phyloP scores from a whole-genome alignment of 2,888 invertebrate species.

The Hyppa rectilinea region DNA sequence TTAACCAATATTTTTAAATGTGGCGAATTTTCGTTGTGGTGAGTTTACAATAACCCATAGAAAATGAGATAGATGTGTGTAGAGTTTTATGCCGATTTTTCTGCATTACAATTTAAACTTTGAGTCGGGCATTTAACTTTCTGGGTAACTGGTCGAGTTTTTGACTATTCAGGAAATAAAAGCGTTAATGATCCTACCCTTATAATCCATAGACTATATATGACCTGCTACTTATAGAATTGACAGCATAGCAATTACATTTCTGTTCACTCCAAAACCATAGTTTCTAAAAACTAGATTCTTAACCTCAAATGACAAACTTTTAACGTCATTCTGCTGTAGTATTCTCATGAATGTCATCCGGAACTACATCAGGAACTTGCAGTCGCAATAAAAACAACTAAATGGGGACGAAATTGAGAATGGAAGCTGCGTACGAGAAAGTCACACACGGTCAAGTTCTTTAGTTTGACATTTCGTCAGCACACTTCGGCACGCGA shows the following conservation, averaged over 20 bases:
- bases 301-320: neutral
- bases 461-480: slow-evolving; percentile 78
- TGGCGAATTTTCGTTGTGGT: no score
- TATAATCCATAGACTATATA: no score
- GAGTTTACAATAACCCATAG: no score
- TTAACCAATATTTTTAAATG: no score
- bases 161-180: neutral
- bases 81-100: no score
- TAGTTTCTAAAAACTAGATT: neutral
- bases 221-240: neutral
- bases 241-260: neutral
- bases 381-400: slow-evolving; percentile 27
- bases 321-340: neutral
- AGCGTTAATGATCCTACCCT: no score
- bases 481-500: slow-evolving; percentile 70
- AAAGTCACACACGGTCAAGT: slow-evolving; percentile 72
- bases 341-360: slow-evolving; percentile 21
- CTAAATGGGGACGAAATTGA: slow-evolving; percentile 68
- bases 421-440: slow-evolving; percentile 82
- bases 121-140: neutral
- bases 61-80: no score
- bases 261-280: neutral
- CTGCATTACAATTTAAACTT: neutral
- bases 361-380: slow-evolving; percentile 33
- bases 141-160: neutral